Conservation (phyloP, 2,113 vertebrate species). For the Takifugu bimaculatus region DNA sequence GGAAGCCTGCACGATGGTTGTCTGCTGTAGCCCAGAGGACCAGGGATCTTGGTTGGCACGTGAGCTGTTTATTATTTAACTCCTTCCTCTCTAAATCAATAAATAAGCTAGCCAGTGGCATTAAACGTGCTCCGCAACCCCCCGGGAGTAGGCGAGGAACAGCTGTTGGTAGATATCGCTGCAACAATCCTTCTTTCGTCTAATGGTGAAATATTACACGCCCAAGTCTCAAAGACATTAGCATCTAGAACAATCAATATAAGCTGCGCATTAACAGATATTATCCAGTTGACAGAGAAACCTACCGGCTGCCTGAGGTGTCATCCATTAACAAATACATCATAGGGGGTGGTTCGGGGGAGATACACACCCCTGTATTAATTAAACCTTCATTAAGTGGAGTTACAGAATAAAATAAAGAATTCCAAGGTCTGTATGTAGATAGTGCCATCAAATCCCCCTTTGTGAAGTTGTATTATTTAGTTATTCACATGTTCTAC, state of each 20-base stretch:
- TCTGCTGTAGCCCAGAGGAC: conserved; percentile 15
- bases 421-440: background rate
- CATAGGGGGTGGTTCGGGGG: conserved; percentile 44
- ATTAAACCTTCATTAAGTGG: background rate
- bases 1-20: too few species aligned
- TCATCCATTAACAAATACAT: conserved; percentile 43
- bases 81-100: conserved; percentile 55
- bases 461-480: conserved; percentile 29
- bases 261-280: conserved; percentile 65
- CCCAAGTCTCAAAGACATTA: conserved; percentile 69
- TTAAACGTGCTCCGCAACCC: conserved; percentile 31
- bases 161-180: conserved; percentile 79
- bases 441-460: conserved; percentile 7
- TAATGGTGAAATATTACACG: conserved; percentile 74
- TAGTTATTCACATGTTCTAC: conserved; percentile 32
- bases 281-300: conserved; percentile 57
- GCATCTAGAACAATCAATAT: conserved; percentile 77
- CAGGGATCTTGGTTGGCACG: conserved; percentile 52
- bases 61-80: conserved; percentile 36
- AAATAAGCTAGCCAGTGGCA: conserved; percentile 51
- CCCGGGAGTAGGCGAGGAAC: conserved; percentile 58
- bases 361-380: too few species aligned
- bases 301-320: conserved; percentile 35
- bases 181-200: conserved; percentile 67
- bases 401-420: conserved; percentile 14